These are phyloP conservation scores for Gobio gobio DNA, from an alignment of 2,113 vertebrate species.

Conservation along the genomic window DNA sequence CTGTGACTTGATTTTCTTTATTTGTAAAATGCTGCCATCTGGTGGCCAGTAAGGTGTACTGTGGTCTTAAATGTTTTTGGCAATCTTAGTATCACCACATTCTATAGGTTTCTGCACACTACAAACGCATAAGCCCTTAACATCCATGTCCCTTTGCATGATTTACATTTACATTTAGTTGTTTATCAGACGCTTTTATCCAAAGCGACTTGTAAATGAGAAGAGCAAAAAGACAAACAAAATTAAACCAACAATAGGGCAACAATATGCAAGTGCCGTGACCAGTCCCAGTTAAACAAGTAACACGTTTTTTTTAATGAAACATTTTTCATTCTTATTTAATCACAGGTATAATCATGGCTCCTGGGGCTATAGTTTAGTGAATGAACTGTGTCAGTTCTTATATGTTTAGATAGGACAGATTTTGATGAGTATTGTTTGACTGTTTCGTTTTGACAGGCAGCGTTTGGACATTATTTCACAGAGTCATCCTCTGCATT, in stretches of 20 bases:
- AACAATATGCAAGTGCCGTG: too few relatives aligned
- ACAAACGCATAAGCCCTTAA: neutral
- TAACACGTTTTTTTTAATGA: neutral
- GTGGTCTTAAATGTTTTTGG: neutral
- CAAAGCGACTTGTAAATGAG: too few relatives aligned
- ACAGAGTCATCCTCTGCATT: neutral
- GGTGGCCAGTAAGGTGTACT: slow-evolving; percentile 3
- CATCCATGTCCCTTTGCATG: neutral
- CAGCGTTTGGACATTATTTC: neutral
- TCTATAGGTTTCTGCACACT: neutral
- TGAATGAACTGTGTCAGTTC: neutral
- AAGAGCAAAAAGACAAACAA: too few relatives aligned
- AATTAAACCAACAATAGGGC: too few relatives aligned
- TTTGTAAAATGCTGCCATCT: slow-evolving; percentile 21
- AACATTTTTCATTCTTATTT: neutral
- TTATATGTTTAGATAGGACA: neutral
- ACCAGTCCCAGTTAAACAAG: too few relatives aligned
- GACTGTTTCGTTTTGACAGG: neutral
- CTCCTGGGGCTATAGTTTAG: neutral
- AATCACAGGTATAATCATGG: neutral
- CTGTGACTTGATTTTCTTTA: neutral
- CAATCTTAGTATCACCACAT: neutral
- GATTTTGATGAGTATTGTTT: neutral
- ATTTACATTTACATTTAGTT: too few relatives aligned
- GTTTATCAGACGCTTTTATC: too few relatives aligned